Evolutionary conservation across 1,140 invertebrate species (phyloP), one percentile per base, ranked within the genome.

Genomic region (Euura lappo): DNA sequence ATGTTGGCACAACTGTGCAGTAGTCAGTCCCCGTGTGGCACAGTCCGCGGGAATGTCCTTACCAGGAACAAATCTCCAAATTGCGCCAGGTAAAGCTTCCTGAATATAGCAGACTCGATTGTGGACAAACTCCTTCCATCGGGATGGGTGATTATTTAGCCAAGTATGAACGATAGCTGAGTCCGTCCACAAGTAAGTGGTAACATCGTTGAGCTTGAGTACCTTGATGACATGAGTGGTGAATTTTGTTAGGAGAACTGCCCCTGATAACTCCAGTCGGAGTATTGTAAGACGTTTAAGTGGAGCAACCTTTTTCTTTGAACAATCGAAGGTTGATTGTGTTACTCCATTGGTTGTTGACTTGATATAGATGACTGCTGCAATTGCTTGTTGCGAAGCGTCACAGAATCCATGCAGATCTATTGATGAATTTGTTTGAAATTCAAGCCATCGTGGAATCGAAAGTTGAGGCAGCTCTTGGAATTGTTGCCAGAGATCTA

Each of bases 81-180:
- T n/a, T 6, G 68, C 73, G 6, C n/a, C 1, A 10, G 73, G 74
- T 7, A 78, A 8, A 2, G 51, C 1, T 46, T 80, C 73, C 51
- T 81, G 74, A 44, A 85, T 82, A 47, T 71, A 45, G 3, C 74
- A 69, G 0, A 83, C 77, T 11, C 80, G 67, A 74, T 84, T 84
- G 2, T 75, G 73, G 3, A 85, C 79, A 76, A 81, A 85, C 2
- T 76, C 71, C 70, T 83, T 80, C 73, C 83, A 80, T 4, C 71
- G 43, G 65, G 76, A 74, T 4, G 82, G 74, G 4, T 79, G 71
- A 43, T 46, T 78, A 11, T 76, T 76, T 10, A 84, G 47, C 83
- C 83, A 85, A 6, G 71, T 71, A 13, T 73, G 51, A 6, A 69
- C 65, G 5, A 76, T 72, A 10, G 69, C 43, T 0, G 77, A 76